Conservation (phyloP, 92 coral and sea anemone species). For the Zoanthus sansibaricus region DNA sequence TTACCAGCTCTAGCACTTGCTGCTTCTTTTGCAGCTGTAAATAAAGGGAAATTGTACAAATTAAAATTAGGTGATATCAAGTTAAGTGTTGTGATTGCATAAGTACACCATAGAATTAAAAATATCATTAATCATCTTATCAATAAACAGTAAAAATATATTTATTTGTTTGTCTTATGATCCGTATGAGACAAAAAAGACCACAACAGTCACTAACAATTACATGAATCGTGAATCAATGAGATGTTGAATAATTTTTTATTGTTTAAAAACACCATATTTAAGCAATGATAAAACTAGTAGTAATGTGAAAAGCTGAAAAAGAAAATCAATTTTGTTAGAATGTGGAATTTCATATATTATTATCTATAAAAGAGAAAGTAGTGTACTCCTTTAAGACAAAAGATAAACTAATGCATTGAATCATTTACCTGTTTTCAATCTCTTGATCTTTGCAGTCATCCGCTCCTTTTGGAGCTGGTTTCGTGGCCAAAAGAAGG, state of each 20-base stretch:
- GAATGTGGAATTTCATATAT: background rate
- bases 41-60: slow-evolving; percentile 3
- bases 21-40: slow-evolving; percentile 1
- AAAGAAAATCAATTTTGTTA: background rate
- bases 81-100: background rate
- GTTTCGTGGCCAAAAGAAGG: background rate
- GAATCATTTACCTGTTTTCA: slow-evolving; percentile 5
- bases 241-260: no score
- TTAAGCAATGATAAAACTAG: no score
- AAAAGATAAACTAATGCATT: background rate
- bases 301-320: slow-evolving; percentile 1
- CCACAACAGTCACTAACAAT: no score
- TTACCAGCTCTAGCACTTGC: background rate
- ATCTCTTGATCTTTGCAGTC: slow-evolving; percentile 1
- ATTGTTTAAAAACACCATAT: background rate
- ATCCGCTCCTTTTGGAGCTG: slow-evolving; percentile 19
- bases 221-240: no score
- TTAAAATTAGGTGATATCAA: background rate
- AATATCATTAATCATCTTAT: no score
- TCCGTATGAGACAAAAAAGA: no score
- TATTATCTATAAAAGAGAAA: background rate
- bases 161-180: no score
- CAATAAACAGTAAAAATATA: no score
- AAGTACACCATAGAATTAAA: no score
- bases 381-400: background rate